Conservation (phyloP, 2,888 invertebrate species). For the Napeogenes sylphis region DNA sequence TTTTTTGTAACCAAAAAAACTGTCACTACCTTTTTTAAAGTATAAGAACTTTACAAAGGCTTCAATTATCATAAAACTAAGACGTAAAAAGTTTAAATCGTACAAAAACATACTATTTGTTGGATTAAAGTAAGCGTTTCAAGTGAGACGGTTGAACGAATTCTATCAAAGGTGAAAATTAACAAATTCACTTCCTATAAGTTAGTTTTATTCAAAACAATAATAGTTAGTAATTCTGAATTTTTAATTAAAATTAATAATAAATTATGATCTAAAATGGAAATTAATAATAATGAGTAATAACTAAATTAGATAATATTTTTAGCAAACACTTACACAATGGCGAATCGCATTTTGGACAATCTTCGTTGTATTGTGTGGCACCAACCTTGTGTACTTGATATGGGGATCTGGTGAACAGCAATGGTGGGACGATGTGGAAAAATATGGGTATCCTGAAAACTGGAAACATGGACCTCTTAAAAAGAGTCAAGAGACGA, state of each 20-base stretch:
- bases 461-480: conserved; percentile 64
- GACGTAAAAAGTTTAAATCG: conserved; percentile 5
- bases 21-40: no score
- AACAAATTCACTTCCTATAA: neutral
- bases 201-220: no score
- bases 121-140: neutral
- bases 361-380: conserved; percentile 80
- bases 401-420: conserved; percentile 86
- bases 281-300: neutral
- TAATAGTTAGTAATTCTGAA: no score
- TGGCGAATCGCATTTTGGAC: conserved; percentile 90
- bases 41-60: no score
- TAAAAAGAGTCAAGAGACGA: conserved; percentile 41
- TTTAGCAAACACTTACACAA: conserved; percentile 79
- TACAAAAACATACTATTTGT: conserved; percentile 3
- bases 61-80: neutral
- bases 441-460: conserved; percentile 63
- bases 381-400: conserved; percentile 82
- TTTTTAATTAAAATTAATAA: no score
- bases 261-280: no score
- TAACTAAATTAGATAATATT: conserved; percentile 31
- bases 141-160: conserved; percentile 13
- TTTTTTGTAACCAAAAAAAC: no score
- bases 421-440: conserved; percentile 86
- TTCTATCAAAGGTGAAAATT: conserved; percentile 34